A percentile compares a stretch with the other conserved stretches of the same genome.
Conservation (phyloP, 2,888 invertebrate genomes). For the Thymelicus acteon region DNA sequence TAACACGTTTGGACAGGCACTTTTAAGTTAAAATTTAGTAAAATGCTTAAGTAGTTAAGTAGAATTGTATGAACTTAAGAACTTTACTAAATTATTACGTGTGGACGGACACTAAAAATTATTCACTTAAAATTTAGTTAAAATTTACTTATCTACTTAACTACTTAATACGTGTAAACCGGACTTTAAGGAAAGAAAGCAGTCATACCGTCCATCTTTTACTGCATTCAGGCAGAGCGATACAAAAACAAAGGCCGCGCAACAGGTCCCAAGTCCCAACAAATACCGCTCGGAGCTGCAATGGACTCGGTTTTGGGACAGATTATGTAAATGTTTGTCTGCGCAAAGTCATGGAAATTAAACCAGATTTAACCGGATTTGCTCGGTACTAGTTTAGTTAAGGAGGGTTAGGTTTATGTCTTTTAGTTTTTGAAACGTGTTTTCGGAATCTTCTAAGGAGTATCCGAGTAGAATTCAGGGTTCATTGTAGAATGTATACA, state of each 20-base stretch:
- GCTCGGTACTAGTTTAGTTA: conserved; percentile 6
- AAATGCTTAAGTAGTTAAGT: no score
- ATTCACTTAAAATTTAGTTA: no score
- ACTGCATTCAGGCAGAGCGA: conserved; percentile 57
- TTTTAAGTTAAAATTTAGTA: no score
- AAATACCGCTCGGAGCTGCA: conserved; percentile 35
- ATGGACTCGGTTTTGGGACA: conserved; percentile 26
- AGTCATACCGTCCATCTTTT: conserved; percentile 17
- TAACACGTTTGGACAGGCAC: no score
- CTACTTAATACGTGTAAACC: no score
- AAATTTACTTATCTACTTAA: no score
- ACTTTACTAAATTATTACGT: no score
- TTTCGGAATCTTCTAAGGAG: neutral
- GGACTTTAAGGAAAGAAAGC: neutral
- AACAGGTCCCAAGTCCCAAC: conserved; percentile 65
- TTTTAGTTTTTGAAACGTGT: conserved; percentile 2
- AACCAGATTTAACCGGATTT: conserved; percentile 22
- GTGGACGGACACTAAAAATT: no score
- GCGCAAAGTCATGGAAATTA: conserved; percentile 26
- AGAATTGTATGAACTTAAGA: no score
- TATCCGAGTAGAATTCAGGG: neutral
- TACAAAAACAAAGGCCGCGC: conserved; percentile 73
- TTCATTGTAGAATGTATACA: no score
- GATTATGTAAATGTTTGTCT: conserved; percentile 35
- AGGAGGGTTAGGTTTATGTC: neutral